A percentile compares a stretch with the other conserved stretches of the same genome.
Conservation (phyloP, 2,888 invertebrate species). For the Muschampia plurimacula region DNA sequence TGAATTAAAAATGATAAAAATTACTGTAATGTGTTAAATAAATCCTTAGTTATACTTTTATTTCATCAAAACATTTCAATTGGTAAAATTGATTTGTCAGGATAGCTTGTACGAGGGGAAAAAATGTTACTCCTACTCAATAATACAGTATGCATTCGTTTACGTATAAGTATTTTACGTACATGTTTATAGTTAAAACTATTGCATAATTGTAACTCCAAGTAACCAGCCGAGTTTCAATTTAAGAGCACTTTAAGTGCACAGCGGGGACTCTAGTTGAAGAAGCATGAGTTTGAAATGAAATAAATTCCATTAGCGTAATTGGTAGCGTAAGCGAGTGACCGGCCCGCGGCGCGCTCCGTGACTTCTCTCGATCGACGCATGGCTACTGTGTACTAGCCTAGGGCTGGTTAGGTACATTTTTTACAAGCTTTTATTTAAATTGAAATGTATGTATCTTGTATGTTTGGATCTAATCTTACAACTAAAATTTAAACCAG, state of each 20-base stretch:
- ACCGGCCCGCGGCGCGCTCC: constrained; percentile 52
- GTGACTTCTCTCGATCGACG: constrained; percentile 36
- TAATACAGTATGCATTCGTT: no score
- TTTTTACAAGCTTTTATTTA: no score
- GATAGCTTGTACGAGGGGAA: no score
- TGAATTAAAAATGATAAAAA: no score
- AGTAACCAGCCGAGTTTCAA: constrained; percentile 53
- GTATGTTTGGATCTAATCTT: no score
- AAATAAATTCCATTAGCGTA: constrained; percentile 81
- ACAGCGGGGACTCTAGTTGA: constrained; percentile 43
- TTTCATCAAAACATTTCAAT: no score
- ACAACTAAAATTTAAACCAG: no score
- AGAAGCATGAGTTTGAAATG: constrained; percentile 63
- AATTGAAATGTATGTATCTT: no score
- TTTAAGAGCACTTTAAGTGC: constrained; percentile 40
- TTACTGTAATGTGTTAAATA: no score
- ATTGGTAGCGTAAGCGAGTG: constrained; percentile 69
- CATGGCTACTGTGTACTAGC: constrained; percentile 9
- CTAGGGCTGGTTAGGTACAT: not conserved
- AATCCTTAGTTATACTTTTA: no score
- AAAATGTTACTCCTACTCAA: not conserved
- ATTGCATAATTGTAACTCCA: constrained; percentile 21
- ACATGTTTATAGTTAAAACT: not conserved
- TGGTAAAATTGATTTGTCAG: no score
- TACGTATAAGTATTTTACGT: no score